Percentiles rank a stretch among this genome's conserved stretches.
Evolutionary conservation across 2,113 vertebrate species (phyloP).

Genomic region (Vidua macroura): DNA sequence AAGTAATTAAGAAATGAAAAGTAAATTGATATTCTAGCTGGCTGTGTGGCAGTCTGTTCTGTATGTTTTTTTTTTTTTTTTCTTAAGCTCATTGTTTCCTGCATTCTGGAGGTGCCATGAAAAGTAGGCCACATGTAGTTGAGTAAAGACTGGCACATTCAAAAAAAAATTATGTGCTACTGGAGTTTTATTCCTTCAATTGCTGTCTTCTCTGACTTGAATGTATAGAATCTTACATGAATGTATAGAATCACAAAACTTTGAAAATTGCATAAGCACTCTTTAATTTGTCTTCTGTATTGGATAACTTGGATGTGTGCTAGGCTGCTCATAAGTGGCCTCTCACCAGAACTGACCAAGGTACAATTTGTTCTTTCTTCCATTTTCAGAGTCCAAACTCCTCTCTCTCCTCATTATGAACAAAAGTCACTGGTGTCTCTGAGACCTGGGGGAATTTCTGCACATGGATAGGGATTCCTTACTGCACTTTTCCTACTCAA

Average conservation of each 20-base stretch:
- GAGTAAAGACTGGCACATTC: neutral
- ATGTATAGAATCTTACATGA: neutral
- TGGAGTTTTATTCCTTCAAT: neutral
- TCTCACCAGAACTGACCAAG: neutral
- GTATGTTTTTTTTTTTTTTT: neutral
- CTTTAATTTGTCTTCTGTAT: neutral
- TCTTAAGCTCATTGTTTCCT: neutral
- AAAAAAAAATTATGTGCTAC: neutral
- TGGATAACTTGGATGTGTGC: neutral
- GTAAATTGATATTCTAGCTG: neutral
- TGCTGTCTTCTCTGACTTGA: neutral
- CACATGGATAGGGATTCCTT: neutral
- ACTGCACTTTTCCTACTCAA: neutral
- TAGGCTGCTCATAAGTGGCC: neutral
- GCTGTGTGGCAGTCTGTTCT: neutral
- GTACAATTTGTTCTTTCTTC: neutral
- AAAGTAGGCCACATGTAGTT: neutral
- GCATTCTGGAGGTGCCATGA: neutral
- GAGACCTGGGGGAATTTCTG: neutral
- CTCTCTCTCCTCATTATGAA: neutral
- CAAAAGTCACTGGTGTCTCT: neutral
- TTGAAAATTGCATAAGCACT: neutral
- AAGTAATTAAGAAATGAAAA: conserved; percentile 24
- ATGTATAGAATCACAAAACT: neutral
- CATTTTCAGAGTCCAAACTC: neutral